Conservation (phyloP, 1,140 invertebrate species). For the Teleopsis dalmanni region DNA sequence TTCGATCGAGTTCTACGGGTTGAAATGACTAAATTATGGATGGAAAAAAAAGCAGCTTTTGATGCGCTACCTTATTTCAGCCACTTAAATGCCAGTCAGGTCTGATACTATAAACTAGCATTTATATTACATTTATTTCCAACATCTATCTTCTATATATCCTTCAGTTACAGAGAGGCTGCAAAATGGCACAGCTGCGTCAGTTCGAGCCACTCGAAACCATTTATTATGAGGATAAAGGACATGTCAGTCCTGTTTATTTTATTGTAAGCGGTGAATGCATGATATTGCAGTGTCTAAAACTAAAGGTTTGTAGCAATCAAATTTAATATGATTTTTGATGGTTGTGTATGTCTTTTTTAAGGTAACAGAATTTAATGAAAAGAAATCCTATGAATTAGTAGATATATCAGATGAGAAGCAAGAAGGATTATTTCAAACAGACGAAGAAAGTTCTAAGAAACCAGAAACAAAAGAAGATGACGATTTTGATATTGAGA, state of each 20-base stretch:
- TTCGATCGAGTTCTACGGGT: conserved; percentile 20
- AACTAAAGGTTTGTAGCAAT: conserved; percentile 20
- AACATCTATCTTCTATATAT: neutral
- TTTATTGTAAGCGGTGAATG: conserved; percentile 40
- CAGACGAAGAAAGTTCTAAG: too few relatives aligned
- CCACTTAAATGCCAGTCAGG: conserved; percentile 27
- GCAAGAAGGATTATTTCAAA: neutral
- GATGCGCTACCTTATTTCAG: conserved; percentile 34
- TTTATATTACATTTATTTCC: neutral
- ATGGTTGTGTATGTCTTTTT: neutral
- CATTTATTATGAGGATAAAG: conserved; percentile 29
- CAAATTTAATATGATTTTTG: neutral
- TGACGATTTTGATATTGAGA: too few relatives aligned
- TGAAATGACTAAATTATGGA: conserved; percentile 27
- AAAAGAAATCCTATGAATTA: conserved; percentile 12
- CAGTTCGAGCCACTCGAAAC: conserved; percentile 32
- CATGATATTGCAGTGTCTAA: conserved; percentile 32
- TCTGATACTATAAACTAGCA: conserved; percentile 7
- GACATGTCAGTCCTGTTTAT: conserved; percentile 27
- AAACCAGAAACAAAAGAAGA: too few relatives aligned
- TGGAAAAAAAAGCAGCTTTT: conserved; percentile 31
- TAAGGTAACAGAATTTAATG: conserved; percentile 14
- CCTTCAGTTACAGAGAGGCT: conserved; percentile 27
- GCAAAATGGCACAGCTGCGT: conserved; percentile 20
- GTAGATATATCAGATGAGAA: conserved; percentile 1